A percentile compares a stretch with the other conserved stretches of the same genome.
Conservation (phyloP, 2,888 invertebrate species). For the Athrips mouffetella region DNA sequence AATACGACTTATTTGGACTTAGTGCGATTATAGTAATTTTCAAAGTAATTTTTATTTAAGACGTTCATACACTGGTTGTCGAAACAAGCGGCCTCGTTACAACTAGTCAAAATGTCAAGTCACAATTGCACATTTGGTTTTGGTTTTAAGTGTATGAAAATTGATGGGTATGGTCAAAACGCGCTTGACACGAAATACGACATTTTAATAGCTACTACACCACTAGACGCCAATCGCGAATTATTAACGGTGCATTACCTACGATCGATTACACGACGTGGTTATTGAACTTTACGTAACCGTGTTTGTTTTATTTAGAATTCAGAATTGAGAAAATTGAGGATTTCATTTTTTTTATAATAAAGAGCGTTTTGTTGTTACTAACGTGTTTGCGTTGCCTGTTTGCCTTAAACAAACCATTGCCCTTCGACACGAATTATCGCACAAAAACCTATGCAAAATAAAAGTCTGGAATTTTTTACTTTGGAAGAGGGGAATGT, state of each 20-base stretch:
- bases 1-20: constrained; percentile 12
- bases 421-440: no score
- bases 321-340: no score
- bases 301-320: constrained; percentile 1
- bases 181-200: not conserved
- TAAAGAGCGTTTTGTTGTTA: no score
- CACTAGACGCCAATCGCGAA: not conserved
- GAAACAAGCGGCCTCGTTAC: constrained; percentile 1
- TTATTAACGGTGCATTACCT: not conserved
- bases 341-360: no score
- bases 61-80: not conserved
- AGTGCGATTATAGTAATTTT: constrained; percentile 15
- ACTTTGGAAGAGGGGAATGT: no score
- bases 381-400: no score
- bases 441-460: no score
- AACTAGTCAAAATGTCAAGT: constrained; percentile 12
- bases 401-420: no score
- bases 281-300: not conserved
- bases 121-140: constrained; percentile 8
- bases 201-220: constrained; percentile 1
- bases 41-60: constrained; percentile 7
- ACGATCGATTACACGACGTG: constrained; percentile 1
- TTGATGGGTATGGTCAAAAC: not conserved
- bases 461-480: no score
- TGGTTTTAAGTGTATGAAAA: not conserved